phyloP scores from a whole-genome alignment of 2,888 invertebrate species.

The Dicranocentrus wangi region DNA sequence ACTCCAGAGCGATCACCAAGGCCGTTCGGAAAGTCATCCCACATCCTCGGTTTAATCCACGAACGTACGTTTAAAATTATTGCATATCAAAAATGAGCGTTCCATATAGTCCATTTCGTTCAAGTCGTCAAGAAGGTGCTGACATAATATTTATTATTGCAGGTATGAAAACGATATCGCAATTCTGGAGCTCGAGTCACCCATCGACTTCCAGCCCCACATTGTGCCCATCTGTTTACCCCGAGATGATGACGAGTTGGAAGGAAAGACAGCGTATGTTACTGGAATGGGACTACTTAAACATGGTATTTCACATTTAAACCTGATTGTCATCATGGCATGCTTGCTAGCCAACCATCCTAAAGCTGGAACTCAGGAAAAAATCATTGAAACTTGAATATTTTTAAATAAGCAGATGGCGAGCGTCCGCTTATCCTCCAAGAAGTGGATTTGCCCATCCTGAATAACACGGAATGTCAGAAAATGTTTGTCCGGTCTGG shows the following conservation, averaged over 20 bases:
- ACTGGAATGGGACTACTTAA: constrained; percentile 95
- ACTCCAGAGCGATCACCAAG: constrained; percentile 79
- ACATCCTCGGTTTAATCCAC: constrained; percentile 89
- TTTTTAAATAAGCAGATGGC: constrained; percentile 80
- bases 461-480: constrained; percentile 92
- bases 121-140: too few relatives aligned
- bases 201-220: constrained; percentile 88
- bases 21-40: constrained; percentile 91
- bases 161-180: constrained; percentile 87
- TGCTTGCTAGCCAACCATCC: neutral
- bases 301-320: constrained; percentile 79
- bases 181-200: constrained; percentile 86
- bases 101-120: too few relatives aligned
- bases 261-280: constrained; percentile 89
- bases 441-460: constrained; percentile 91
- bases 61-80: too few relatives aligned
- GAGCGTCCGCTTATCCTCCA: constrained; percentile 91
- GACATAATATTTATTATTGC: too few relatives aligned
- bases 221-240: constrained; percentile 95
- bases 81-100: too few relatives aligned
- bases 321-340: neutral
- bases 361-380: too few relatives aligned
- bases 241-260: constrained; percentile 82
- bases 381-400: neutral
- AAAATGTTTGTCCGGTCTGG: constrained; percentile 94